Conservation (phyloP, 92 coral and sea anemone species). For the Scolanthus callimorphus region DNA sequence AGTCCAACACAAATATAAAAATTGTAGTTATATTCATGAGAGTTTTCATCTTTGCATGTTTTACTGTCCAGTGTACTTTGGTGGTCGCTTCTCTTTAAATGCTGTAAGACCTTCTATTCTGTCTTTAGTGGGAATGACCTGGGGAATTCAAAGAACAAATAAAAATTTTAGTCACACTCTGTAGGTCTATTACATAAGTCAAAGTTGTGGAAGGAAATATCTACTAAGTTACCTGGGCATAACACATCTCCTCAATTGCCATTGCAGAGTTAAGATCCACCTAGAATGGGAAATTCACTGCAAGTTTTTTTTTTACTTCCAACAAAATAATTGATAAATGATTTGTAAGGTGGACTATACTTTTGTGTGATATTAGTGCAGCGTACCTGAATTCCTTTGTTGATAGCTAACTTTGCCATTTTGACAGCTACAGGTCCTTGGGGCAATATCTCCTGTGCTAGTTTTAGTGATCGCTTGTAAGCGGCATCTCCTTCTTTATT, state of each 20-base stretch:
- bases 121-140: slow-evolving; percentile 98
- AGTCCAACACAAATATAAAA: no score
- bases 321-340: neutral
- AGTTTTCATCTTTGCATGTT: neutral
- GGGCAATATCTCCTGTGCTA: slow-evolving; percentile 87
- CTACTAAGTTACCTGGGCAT: slow-evolving; percentile 67
- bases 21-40: no score
- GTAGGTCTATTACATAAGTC: neutral
- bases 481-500: slow-evolving; percentile 74
- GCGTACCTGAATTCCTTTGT: slow-evolving; percentile 80
- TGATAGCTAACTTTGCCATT: slow-evolving; percentile 95
- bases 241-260: slow-evolving; percentile 92
- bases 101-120: slow-evolving; percentile 90
- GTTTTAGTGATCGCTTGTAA: slow-evolving; percentile 64
- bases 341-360: no score
- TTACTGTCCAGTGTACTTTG: slow-evolving; percentile 83
- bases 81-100: slow-evolving; percentile 87
- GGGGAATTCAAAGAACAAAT: neutral
- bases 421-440: slow-evolving; percentile 91
- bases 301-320: neutral
- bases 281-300: slow-evolving; percentile 27
- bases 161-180: neutral
- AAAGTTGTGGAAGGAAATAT: neutral
- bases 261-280: slow-evolving; percentile 84
- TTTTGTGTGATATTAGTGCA: neutral